phyloP scores from a whole-genome alignment of 2,113 vertebrate genomes.

The Melanostigma gelatinosum region DNA sequence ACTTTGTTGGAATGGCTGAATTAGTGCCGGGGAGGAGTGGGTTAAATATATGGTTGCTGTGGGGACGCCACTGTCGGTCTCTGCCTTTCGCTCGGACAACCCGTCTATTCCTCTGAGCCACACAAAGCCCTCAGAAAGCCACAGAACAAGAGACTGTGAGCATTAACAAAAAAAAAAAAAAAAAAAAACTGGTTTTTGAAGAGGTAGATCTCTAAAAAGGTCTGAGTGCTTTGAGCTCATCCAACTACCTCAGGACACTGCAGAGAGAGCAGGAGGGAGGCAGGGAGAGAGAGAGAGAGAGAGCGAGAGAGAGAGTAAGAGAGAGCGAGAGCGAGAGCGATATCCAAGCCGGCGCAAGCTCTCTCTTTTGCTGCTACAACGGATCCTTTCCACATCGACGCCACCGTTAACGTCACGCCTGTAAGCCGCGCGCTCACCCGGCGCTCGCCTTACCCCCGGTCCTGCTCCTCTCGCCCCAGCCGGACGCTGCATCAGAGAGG shows the following conservation, averaged over 20 bases:
- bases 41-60: slow-evolving; percentile 75
- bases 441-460: slow-evolving; percentile 58
- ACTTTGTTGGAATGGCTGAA: slow-evolving; percentile 44
- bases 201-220: slow-evolving; percentile 78
- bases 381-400: slow-evolving; percentile 81
- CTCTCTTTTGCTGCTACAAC: slow-evolving; percentile 80
- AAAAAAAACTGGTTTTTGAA: slow-evolving; percentile 64
- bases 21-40: slow-evolving; percentile 61
- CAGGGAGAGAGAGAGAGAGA: slow-evolving; percentile 18
- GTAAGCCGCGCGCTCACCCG: slow-evolving; percentile 65
- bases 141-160: slow-evolving; percentile 55
- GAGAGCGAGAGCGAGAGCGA: slow-evolving; percentile 36
- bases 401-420: slow-evolving; percentile 80
- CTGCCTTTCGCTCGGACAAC: slow-evolving; percentile 62
- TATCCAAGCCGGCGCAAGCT: slow-evolving; percentile 54
- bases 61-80: slow-evolving; percentile 71
- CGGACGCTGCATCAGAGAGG: slow-evolving; percentile 62
- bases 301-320: slow-evolving; percentile 23
- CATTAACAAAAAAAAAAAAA: slow-evolving; percentile 39
- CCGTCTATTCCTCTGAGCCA: slow-evolving; percentile 60
- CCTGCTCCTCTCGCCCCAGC: slow-evolving; percentile 61
- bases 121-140: slow-evolving; percentile 61
- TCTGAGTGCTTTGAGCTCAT: slow-evolving; percentile 81
- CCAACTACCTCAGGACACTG: slow-evolving; percentile 84
- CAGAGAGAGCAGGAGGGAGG: slow-evolving; percentile 53